Conservation (phyloP, 2,888 invertebrate species). For the Belgica antarctica region DNA sequence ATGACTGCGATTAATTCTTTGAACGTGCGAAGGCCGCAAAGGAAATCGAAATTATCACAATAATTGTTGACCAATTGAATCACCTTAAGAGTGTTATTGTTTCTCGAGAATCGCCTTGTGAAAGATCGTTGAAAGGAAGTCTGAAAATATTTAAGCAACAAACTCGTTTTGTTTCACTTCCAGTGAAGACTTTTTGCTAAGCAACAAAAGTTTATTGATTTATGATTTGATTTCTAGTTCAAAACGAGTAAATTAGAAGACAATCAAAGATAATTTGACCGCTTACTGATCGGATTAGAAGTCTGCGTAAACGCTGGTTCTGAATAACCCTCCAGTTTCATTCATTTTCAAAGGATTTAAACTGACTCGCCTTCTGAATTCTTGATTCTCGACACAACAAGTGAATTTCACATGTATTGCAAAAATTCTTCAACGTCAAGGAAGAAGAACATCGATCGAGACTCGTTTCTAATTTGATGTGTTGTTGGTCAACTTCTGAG, state of each 20-base stretch:
- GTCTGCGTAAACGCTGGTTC: too few relatives aligned
- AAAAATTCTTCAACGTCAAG: neutral
- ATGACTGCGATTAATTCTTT: neutral
- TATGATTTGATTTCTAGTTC: neutral
- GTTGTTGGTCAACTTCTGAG: neutral
- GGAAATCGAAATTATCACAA: too few relatives aligned
- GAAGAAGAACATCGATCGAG: slow-evolving; percentile 10
- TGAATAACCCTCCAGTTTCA: too few relatives aligned
- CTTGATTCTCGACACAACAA: neutral
- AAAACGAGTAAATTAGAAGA: too few relatives aligned
- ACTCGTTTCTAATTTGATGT: slow-evolving; percentile 1
- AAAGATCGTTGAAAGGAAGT: neutral
- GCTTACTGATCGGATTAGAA: too few relatives aligned
- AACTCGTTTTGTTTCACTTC: neutral
- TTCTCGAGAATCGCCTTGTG: neutral
- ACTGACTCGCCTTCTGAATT: too few relatives aligned
- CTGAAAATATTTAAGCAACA: neutral
- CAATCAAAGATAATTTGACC: too few relatives aligned
- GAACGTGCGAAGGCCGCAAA: neutral
- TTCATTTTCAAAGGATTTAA: too few relatives aligned
- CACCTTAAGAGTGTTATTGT: too few relatives aligned
- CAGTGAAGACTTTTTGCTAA: neutral
- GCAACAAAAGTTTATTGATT: neutral
- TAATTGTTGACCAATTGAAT: neutral
- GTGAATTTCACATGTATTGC: slow-evolving; percentile 1